Percentiles rank a stretch among this genome's conserved stretches.
These are phyloP conservation scores for Phortica variegata DNA, from an alignment of 1,140 invertebrate species.

Conservation along the genomic window DNA sequence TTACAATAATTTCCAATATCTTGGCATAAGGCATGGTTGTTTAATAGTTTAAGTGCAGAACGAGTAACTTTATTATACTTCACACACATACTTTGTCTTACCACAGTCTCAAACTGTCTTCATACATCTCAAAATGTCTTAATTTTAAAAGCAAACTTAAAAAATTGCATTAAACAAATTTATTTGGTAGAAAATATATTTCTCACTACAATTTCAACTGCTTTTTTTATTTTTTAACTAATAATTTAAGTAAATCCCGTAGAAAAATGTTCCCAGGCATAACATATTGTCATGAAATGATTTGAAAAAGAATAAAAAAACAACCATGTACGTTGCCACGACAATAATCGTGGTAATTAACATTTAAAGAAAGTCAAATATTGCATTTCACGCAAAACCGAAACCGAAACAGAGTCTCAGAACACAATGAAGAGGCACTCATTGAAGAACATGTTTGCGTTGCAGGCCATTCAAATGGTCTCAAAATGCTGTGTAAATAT, in stretches of 20 bases:
- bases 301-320: conserved; percentile 10
- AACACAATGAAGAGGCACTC: conserved; percentile 40
- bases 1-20: no score
- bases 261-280: conserved; percentile 32
- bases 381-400: conserved; percentile 42
- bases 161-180: no score
- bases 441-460: conserved; percentile 12
- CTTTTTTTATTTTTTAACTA: not conserved
- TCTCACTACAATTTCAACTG: no score
- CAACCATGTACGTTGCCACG: conserved; percentile 33
- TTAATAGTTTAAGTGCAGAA: no score
- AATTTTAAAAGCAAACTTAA: no score
- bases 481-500: conserved; percentile 32
- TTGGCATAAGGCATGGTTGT: no score
- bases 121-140: no score
- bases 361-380: conserved; percentile 38
- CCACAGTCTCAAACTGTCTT: no score
- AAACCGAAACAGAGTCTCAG: conserved; percentile 32
- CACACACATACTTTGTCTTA: no score
- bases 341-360: conserved; percentile 54
- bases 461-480: not conserved
- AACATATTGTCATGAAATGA: conserved; percentile 28
- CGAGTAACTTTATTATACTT: no score
- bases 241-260: conserved; percentile 16
- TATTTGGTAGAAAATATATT: no score